Conservation (phyloP, 2,113 vertebrate species). For the Prinia subflava region DNA sequence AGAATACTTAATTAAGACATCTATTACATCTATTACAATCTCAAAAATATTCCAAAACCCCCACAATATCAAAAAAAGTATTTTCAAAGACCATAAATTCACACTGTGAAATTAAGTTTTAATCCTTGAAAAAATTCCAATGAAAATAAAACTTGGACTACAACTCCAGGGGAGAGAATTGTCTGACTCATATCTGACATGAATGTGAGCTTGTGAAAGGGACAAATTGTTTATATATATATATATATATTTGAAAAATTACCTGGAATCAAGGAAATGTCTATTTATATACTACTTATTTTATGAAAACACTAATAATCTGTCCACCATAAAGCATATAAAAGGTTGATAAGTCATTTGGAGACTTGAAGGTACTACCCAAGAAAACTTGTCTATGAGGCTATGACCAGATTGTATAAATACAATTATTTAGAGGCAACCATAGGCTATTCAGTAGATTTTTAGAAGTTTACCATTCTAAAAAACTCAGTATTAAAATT, state of each 20-base stretch:
- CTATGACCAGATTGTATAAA: background rate
- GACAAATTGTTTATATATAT: background rate
- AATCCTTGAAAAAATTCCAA: background rate
- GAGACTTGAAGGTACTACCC: background rate
- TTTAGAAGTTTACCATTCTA: background rate
- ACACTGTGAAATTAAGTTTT: background rate
- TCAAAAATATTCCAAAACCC: background rate
- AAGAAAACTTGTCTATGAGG: background rate
- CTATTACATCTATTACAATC: background rate
- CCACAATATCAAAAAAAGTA: rapidly evolving
- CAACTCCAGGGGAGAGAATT: background rate
- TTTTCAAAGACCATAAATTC: background rate
- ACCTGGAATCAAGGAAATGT: background rate
- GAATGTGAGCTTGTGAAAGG: background rate
- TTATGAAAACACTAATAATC: background rate
- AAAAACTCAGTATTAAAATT: background rate
- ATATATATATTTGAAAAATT: background rate
- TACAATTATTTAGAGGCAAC: background rate
- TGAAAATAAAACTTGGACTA: background rate
- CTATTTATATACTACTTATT: background rate
- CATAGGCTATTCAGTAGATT: background rate
- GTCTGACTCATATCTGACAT: background rate
- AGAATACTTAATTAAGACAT: background rate
- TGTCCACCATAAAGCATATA: background rate
- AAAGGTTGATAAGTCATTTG: background rate